Evolutionary conservation across 1,140 invertebrate species (phyloP), one percentile per base, ranked within the genome.

Genomic region (Drosophila repleta): DNA sequence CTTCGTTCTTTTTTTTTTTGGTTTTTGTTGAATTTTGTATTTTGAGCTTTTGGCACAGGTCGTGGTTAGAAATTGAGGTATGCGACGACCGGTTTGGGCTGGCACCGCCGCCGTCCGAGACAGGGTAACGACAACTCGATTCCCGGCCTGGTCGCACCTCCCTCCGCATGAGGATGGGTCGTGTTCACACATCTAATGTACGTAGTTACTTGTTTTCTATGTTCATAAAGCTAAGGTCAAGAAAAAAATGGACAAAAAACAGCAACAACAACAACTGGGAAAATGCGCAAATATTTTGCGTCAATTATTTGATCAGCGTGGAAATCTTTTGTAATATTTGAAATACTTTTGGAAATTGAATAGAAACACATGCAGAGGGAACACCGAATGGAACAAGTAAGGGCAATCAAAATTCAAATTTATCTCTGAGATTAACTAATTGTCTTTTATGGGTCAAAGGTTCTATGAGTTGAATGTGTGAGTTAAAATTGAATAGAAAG

Each of bases 21-120:
- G n/a, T 41, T 17, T n/a, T 1, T 43, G 39, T 17, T 15, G 39
- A 7, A 35, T 35, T 35, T 35, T 35, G 32, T 35, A 35, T 17
- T 15, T 17, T 43, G 39, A 43, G 39, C 39, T 43, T 43, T 80
- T 63, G 76, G 68, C 71, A 84, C 81, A 85, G 81, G 81, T 85
- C 81, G 81, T 85, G 81, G 81, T 78, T 85, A 87, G 83, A 85
- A 85, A 85, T 85, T 87, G 81, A 87, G 82, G 81, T 85, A 85
- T 87, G 81, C 82, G 71, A 37, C 82, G 81, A 85, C 81, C 81
- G 81, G 81, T 85, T 85, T 85, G 81, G 82, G 81, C 67, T 85
- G 85, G 82, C 77, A 84, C 81, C 81, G 29, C 29, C 29, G 29
- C 4, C 24, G 70, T 85, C 76, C 74, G 64, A 79, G 69, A 43